A percentile compares a stretch with the other conserved stretches of the same genome.
These are phyloP conservation scores for Sphaeramia orbicularis DNA, from an alignment of 2,797 vertebrate genomes.

Conservation along the genomic window DNA sequence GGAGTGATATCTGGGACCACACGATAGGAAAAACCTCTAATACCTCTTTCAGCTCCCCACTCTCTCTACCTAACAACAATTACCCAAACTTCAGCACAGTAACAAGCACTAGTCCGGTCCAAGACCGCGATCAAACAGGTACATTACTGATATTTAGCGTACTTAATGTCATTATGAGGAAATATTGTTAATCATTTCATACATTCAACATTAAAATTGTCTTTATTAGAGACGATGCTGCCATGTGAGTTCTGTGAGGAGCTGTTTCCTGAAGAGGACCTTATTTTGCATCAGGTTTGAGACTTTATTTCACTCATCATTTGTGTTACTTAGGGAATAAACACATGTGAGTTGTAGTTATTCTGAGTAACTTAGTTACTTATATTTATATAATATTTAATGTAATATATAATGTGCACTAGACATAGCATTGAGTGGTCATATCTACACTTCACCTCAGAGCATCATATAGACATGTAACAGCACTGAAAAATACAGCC, in stretches of 20 bases:
- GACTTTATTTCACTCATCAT: background rate
- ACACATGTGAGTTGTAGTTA: no score
- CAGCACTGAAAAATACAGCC: background rate
- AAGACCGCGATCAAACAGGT: conserved; percentile 72
- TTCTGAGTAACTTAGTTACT: no score
- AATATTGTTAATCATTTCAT: conserved; percentile 4
- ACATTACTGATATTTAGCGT: background rate
- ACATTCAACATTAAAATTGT: background rate
- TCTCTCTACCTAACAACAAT: conserved; percentile 72
- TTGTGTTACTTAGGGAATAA: no score
- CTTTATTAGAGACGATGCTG: conserved; percentile 85
- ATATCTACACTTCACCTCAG: background rate
- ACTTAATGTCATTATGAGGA: background rate
- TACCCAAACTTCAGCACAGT: conserved; percentile 54
- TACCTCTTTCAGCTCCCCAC: conserved; percentile 41
- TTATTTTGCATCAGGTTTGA: conserved; percentile 96
- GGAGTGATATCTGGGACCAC: conserved; percentile 84
- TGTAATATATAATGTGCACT: no score
- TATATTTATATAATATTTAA: no score
- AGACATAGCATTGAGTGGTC: no score
- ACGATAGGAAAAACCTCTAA: conserved; percentile 65
- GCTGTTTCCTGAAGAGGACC: conserved; percentile 94
- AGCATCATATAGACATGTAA: conserved; percentile 6
- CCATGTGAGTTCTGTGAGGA: conserved; percentile 98
- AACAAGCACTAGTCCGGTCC: conserved; percentile 48